A percentile compares a stretch with the other conserved stretches of the same genome.
phyloP scores from a whole-genome alignment of 2,113 vertebrate species.

The Chloroceryle aenea region DNA sequence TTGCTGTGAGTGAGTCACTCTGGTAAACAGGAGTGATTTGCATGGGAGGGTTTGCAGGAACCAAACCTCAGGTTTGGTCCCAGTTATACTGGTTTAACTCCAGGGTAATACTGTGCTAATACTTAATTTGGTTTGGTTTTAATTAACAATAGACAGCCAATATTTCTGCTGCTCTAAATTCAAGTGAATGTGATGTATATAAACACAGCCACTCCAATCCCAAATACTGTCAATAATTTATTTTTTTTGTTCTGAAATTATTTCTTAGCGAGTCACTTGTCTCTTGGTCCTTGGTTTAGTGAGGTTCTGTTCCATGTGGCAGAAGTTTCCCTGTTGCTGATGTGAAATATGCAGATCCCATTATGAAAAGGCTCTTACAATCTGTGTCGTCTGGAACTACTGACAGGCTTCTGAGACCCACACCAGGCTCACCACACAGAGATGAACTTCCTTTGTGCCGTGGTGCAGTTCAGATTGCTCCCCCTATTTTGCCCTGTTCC shows the following conservation, averaged over 20 bases:
- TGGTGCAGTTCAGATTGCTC: neutral
- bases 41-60: neutral
- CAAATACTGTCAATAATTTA: neutral
- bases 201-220: neutral
- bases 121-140: neutral
- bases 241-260: neutral
- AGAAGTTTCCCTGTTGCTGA: neutral
- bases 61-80: neutral
- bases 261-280: neutral
- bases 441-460: neutral
- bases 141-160: neutral
- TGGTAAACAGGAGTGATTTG: neutral
- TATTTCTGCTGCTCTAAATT: neutral
- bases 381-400: neutral
- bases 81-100: neutral
- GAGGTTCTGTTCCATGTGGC: neutral
- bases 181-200: neutral
- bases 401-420: neutral
- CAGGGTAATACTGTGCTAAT: neutral
- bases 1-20: neutral
- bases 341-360: neutral
- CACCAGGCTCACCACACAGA: neutral
- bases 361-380: neutral
- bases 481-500: neutral
- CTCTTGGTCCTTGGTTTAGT: neutral